Percentiles rank a stretch among this genome's conserved stretches.
phyloP scores from a whole-genome alignment of 1,140 invertebrate genomes.

The Orius laevigatus region DNA sequence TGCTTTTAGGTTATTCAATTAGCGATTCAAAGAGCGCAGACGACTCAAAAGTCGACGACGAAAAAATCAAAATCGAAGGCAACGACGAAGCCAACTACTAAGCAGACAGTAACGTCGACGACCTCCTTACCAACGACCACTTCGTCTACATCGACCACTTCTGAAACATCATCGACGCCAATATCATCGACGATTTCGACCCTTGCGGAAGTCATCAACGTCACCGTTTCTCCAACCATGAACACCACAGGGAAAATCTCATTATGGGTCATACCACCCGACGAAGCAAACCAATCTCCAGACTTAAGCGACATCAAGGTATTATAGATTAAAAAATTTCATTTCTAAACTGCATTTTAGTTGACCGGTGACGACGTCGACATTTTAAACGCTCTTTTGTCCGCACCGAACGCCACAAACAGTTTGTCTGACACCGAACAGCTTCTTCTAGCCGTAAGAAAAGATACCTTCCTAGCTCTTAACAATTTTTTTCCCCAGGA shows the following conservation, averaged over 20 bases:
- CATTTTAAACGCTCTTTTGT: slow-evolving; percentile 15
- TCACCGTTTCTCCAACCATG: slow-evolving; percentile 4
- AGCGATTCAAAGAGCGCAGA: slow-evolving; percentile 16
- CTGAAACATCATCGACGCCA: neutral
- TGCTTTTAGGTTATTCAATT: slow-evolving; percentile 17
- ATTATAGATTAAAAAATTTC: neutral
- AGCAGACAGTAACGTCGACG: neutral
- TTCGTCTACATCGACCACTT: neutral
- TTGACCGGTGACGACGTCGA: slow-evolving; percentile 15
- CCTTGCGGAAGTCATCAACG: neutral
- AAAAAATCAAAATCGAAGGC: too few relatives aligned
- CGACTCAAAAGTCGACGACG: slow-evolving; percentile 5
- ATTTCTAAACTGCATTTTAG: slow-evolving; percentile 7
- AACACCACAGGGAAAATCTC: slow-evolving; percentile 18
- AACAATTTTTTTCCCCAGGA: slow-evolving; percentile 9
- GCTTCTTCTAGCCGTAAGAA: slow-evolving; percentile 18
- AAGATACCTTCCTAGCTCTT: neutral
- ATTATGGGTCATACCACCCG: slow-evolving; percentile 19
- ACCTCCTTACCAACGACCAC: neutral
- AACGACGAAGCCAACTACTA: too few relatives aligned
- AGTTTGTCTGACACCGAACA: slow-evolving; percentile 15
- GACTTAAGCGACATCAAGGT: neutral
- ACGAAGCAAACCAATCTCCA: slow-evolving; percentile 9
- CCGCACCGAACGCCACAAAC: slow-evolving; percentile 12
- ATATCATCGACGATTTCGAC: neutral